Evolutionary conservation across 2,113 vertebrate species (phyloP).

Genomic region (Solenodon paradoxus): DNA sequence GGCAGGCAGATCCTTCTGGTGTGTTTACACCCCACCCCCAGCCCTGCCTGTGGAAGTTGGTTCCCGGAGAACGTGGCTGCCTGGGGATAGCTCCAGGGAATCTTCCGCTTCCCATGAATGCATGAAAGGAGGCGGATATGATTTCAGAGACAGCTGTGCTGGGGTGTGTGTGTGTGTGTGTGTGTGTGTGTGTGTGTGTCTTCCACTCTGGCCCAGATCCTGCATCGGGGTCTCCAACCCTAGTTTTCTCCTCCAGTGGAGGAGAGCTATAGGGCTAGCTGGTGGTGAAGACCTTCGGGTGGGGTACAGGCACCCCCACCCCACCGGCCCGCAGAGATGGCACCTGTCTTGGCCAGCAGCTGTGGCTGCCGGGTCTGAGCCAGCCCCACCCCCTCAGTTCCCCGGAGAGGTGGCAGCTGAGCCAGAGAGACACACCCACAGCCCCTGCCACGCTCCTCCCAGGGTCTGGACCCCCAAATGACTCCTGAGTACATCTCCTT

Average conservation of each 20-base stretch:
- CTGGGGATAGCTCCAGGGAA: conserved; percentile 19
- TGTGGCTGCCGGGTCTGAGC: not conserved
- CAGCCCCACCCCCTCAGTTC: not conserved
- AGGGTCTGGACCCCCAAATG: not conserved
- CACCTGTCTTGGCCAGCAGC: not conserved
- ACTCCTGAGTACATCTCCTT: not conserved
- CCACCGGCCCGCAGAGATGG: accelerated
- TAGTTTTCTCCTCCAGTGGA: not conserved
- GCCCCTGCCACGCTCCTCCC: not conserved
- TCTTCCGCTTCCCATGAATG: not conserved
- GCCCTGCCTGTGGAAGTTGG: not conserved
- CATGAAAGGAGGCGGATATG: conserved; percentile 1
- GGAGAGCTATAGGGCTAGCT: not conserved
- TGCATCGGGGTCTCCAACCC: not conserved
- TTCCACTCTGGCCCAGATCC: not conserved
- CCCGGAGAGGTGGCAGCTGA: not conserved
- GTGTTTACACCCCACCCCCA: not conserved
- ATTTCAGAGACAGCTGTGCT: conserved; percentile 53
- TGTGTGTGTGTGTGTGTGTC: not conserved
- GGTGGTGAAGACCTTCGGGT: not conserved
- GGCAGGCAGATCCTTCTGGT: no score
- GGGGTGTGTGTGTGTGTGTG: not conserved
- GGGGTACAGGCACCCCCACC: not conserved
- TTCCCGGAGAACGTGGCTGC: not conserved
- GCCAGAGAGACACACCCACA: not conserved